Evolutionary conservation across 2,888 invertebrate species (phyloP).

Genomic region (Chalcosyrphus nemorum): DNA sequence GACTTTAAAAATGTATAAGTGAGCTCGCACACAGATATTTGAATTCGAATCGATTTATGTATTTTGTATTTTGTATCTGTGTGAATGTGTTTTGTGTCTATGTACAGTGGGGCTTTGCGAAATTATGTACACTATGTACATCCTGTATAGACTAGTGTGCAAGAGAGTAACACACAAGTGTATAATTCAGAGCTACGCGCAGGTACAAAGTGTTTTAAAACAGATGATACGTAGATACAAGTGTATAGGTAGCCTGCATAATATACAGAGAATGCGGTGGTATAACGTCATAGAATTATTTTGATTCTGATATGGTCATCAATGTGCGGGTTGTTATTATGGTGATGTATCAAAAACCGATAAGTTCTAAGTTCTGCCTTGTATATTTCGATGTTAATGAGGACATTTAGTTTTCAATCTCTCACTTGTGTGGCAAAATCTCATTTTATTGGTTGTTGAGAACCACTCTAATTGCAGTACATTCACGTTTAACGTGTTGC

Average conservation of each 20-base stretch:
- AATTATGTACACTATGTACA: neutral
- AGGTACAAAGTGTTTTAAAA: constrained; percentile 64
- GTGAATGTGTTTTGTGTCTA: neutral
- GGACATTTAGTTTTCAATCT: constrained; percentile 6
- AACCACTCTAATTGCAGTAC: neutral
- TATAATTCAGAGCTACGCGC: constrained; percentile 41
- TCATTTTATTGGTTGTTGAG: constrained; percentile 1
- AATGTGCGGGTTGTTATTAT: constrained; percentile 23
- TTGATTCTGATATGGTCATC: constrained; percentile 52
- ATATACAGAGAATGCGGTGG: constrained; percentile 16
- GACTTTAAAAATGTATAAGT: constrained; percentile 5
- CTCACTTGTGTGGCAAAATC: neutral
- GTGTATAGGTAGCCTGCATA: neutral
- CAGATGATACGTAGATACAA: constrained; percentile 17
- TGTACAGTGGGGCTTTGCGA: neutral
- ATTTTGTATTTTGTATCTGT: constrained; percentile 40
- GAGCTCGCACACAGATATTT: neutral
- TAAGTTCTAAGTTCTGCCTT: constrained; percentile 4
- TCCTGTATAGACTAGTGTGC: constrained; percentile 30
- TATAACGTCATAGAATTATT: constrained; percentile 67
- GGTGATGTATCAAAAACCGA: constrained; percentile 5
- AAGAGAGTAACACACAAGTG: constrained; percentile 5
- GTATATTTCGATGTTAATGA: constrained; percentile 36
- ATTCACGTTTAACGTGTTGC: neutral
- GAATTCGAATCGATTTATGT: constrained; percentile 42